Evolutionary conservation across 2,797 vertebrate species (phyloP), one percentile per base, ranked within the genome.

Genomic region (Tamandua tetradactyla): DNA sequence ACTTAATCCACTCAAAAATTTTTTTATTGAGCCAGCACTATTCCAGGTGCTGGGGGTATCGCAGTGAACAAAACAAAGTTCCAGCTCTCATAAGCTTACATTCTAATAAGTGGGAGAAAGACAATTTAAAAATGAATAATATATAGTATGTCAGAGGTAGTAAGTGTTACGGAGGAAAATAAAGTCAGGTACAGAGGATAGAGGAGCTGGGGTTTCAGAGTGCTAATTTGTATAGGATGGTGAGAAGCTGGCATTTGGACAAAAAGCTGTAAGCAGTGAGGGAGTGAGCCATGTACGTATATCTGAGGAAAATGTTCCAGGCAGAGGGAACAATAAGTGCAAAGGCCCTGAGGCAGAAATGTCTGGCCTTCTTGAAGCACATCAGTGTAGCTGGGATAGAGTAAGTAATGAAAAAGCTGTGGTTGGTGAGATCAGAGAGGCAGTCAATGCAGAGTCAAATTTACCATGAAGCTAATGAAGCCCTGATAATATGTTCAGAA

Each of bases 1-100:
- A 40, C 11, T 72, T 93, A 27, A 66, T 76, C 93, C 80, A 87
- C 80, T 71, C 62, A 35, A 62, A 85, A 84, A 18, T 88, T 91
- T 61, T 75, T 72, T 83, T 93, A 71, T 40, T 66, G 47, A 86
- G 47, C 35, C 76, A 76, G 7, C 40, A 47, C 44, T 66, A 5
- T 57, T 64, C 68, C 66, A 35, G 23, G 55, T 78, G 9, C 14
- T 81, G 18, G 25, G 35, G 74, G 52, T 40, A 75, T 2, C 40
- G 59, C n/a, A 8, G 27, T 18, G 42, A 68, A 32, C 22, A 78
- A 68, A 86, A 78, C 4, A 20, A 75, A n/a, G n/a, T 35, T 25
- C 30, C 40, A 52, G 10, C 23, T 91, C 72, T 71, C 23, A 3
- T 32, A 42, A 91, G 2, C 23, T 81, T 68, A 57, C 1, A n/a